Conservation (phyloP, 2,113 vertebrate species). For the Gymnarchus niloticus region DNA sequence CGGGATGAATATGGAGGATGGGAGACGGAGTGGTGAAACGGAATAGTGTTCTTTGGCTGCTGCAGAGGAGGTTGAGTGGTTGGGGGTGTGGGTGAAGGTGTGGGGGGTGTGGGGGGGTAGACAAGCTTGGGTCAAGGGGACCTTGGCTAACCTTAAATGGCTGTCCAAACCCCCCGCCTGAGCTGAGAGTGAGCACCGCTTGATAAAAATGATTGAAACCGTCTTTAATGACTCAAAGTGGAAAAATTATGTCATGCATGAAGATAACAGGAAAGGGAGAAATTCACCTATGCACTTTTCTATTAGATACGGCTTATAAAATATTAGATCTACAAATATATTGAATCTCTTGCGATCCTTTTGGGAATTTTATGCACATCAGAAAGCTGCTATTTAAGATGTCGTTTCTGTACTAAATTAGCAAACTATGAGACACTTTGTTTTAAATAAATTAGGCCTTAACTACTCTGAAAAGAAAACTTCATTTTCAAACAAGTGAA, state of each 20-base stretch:
- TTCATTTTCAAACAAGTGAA: not conserved
- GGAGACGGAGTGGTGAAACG: not conserved
- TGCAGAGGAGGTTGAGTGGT: not conserved
- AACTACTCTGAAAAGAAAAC: not conserved
- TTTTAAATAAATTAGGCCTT: not conserved
- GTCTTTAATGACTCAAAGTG: not conserved
- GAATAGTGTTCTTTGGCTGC: not conserved
- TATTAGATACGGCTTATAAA: too few relatives aligned
- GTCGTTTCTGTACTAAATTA: not conserved
- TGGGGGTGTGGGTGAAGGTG: not conserved
- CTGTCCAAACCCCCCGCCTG: not conserved
- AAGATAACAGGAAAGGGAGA: not conserved
- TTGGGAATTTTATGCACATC: not conserved
- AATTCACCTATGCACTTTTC: not conserved
- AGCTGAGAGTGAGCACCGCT: not conserved
- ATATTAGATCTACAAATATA: not conserved
- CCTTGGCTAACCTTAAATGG: not conserved
- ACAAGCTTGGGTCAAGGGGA: not conserved
- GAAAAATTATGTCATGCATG: not conserved
- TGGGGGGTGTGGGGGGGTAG: not conserved
- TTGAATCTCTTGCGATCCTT: not conserved
- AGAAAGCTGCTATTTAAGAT: not conserved
- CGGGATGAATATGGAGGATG: not conserved
- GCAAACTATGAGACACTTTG: not conserved
- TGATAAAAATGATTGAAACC: not conserved